Conservation (phyloP, 2,888 invertebrate species). For the Melieria picta region DNA sequence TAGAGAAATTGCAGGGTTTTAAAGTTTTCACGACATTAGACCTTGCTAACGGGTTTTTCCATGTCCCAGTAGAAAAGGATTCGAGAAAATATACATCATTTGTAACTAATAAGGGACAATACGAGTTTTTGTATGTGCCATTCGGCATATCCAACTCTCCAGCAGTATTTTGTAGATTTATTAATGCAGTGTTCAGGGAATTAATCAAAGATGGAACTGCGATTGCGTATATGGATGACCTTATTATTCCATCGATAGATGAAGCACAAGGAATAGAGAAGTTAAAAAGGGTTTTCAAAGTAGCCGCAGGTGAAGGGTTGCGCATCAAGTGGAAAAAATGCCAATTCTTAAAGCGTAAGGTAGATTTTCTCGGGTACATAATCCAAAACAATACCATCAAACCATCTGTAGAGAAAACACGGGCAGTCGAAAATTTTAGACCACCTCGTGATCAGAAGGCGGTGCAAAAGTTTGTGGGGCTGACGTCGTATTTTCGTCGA, state of each 20-base stretch:
- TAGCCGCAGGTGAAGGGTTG: conserved; percentile 29
- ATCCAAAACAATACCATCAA: too few species aligned
- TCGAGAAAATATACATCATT: conserved; percentile 31
- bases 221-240: conserved; percentile 28
- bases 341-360: too few species aligned
- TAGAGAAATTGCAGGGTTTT: conserved; percentile 23
- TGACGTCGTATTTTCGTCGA: background rate
- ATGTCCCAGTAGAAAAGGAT: conserved; percentile 27
- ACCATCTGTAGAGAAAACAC: too few species aligned
- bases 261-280: conserved; percentile 15
- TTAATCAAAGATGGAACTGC: conserved; percentile 9
- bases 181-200: conserved; percentile 19
- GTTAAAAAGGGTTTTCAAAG: conserved; percentile 18
- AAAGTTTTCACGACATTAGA: conserved; percentile 18
- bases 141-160: conserved; percentile 26
- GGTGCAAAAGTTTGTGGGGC: background rate
- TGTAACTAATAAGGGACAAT: conserved; percentile 33
- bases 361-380: too few species aligned
- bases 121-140: too few species aligned
- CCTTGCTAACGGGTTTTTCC: background rate
- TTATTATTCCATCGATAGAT: background rate
- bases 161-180: conserved; percentile 22
- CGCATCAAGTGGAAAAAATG: too few species aligned
- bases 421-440: background rate
- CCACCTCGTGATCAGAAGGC: background rate